These are phyloP conservation scores for Notothenia rossii DNA, from an alignment of 2,113 vertebrate species.

Conservation along the genomic window DNA sequence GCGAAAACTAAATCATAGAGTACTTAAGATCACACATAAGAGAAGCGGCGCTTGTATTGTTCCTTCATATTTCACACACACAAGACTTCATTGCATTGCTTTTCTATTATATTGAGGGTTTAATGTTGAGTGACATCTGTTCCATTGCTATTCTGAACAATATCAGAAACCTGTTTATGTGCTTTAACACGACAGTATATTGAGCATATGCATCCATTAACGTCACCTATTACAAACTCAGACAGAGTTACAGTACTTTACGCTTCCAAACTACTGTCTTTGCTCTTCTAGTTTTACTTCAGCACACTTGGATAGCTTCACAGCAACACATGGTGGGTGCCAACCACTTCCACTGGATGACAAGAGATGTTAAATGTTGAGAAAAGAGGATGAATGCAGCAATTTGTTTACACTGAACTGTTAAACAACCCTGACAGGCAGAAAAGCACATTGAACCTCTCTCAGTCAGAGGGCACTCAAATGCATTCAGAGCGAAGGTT, in stretches of 20 bases:
- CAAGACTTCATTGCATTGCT: neutral
- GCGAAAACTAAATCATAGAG: slow-evolving; percentile 57
- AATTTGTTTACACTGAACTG: slow-evolving; percentile 29
- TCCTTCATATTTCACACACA: slow-evolving; percentile 34
- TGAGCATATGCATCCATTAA: neutral
- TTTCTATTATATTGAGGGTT: neutral
- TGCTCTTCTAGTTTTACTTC: neutral
- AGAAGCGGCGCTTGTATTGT: slow-evolving; percentile 16
- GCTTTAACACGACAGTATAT: slow-evolving; percentile 13
- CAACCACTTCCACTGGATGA: slow-evolving; percentile 37
- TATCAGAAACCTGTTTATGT: slow-evolving; percentile 10
- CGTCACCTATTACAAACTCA: neutral
- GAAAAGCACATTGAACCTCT: slow-evolving; percentile 31
- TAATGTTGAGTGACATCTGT: neutral
- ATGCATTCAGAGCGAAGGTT: slow-evolving; percentile 8
- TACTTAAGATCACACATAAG: slow-evolving; percentile 28
- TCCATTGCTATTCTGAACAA: neutral
- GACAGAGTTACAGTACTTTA: neutral
- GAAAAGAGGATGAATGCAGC: slow-evolving; percentile 11
- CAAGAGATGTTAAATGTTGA: slow-evolving; percentile 45
- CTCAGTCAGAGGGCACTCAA: slow-evolving; percentile 10
- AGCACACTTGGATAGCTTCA: too few species aligned
- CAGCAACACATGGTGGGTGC: slow-evolving; percentile 19
- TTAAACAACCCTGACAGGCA: slow-evolving; percentile 43
- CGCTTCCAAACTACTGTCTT: neutral